Evolutionary conservation across 2,797 vertebrate genomes (phyloP), one percentile per base, ranked within the genome.

Genomic region (Apodemus agrarius): DNA sequence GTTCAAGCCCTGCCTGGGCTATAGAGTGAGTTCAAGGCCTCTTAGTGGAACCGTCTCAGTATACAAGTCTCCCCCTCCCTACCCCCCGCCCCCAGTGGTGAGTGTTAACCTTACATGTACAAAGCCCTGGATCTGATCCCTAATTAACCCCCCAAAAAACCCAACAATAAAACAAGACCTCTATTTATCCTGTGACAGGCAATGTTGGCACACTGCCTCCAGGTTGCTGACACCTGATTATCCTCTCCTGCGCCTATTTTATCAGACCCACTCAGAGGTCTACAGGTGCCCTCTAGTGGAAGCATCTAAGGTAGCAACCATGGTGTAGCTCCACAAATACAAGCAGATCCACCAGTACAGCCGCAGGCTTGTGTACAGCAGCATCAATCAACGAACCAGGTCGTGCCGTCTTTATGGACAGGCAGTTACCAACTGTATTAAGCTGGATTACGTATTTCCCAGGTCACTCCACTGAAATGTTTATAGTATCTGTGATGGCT

Each of bases 211-310:
- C 54, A 2, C 57, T 2, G 49, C 1, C 7, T 6, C 1, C 0
- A 46, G 57, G n/a, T 2, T n/a, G 46, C 63, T 9, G 29, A 37
- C 29, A 14, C 46, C 17, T 31, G 22, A 49, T 37, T 21, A 24
- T 0, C 59, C 57, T 59, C 6, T 59, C 57, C 29, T 61, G 13
- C 3, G 29, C 17, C 40, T 22, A 1, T 17, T 67, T 82, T 31
- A 8, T 78, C 21, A 34, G 82, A 2, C 10, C 2, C 67, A n/a
- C 69, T 79, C 10, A 52, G 61, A 94, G 76, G 46, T n/a, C 37
- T 88, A 17, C 59, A 19, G 63, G 54, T 12, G 61, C 95, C 94
- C 96, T 74, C 95, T 94, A 43, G 93, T 92, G 96, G 97, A 78
- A 12, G 17, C 11, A 88, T 91, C 65, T 87, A 65, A 74, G 10